A percentile compares a stretch with the other conserved stretches of the same genome.
Conservation (phyloP, 2,113 vertebrate species). For the Perca flavescens region DNA sequence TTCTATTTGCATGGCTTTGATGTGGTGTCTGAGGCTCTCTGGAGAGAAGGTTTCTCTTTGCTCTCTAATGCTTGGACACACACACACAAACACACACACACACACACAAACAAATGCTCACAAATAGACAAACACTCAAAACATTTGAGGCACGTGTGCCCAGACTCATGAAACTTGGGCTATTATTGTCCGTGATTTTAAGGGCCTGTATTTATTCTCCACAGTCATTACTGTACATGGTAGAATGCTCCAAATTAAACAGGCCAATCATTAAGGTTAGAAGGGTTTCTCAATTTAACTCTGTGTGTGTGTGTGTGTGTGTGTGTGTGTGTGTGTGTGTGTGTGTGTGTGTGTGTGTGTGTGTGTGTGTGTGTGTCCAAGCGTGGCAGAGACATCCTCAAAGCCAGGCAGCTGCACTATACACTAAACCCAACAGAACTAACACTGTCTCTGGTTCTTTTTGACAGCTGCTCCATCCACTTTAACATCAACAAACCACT, state of each 20-base stretch:
- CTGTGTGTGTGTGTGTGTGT: slow-evolving; percentile 10
- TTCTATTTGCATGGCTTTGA: slow-evolving; percentile 79
- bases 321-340: no score
- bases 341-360: no score
- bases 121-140: not conserved
- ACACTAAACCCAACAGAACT: slow-evolving; percentile 4
- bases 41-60: slow-evolving; percentile 50
- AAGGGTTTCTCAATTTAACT: slow-evolving; percentile 4
- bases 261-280: slow-evolving; percentile 25
- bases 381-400: slow-evolving; percentile 20
- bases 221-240: slow-evolving; percentile 25
- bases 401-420: not conserved
- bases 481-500: slow-evolving; percentile 18
- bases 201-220: slow-evolving; percentile 38
- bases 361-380: no score
- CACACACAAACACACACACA: slow-evolving; percentile 27
- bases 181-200: slow-evolving; percentile 44
- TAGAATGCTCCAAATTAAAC: slow-evolving; percentile 47
- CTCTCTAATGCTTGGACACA: slow-evolving; percentile 52
- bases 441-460: not conserved
- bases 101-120: slow-evolving; percentile 30
- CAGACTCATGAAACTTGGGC: slow-evolving; percentile 13
- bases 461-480: slow-evolving; percentile 12
- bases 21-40: slow-evolving; percentile 58
- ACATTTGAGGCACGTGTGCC: slow-evolving; percentile 3